phyloP scores from a whole-genome alignment of 2,113 vertebrate genomes.

The Benitochromis conjunctus region DNA sequence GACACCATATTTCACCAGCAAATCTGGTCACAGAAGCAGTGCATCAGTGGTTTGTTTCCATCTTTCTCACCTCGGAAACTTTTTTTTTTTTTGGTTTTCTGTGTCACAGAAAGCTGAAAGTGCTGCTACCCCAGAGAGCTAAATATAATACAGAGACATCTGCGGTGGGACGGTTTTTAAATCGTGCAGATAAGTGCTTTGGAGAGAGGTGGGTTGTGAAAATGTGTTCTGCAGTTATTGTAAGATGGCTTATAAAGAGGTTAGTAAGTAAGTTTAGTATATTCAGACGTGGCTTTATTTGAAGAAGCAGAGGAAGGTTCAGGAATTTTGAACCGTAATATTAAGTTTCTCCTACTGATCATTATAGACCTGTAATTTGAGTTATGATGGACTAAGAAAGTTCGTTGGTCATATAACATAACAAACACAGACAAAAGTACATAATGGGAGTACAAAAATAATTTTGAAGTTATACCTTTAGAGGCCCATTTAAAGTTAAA shows the following conservation, averaged over 20 bases:
- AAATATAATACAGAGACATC: conserved; percentile 49
- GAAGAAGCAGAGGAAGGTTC: not conserved
- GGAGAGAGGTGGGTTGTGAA: conserved; percentile 13
- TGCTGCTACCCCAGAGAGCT: conserved; percentile 30
- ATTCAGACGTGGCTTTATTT: conserved; percentile 7
- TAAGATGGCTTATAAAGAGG: not conserved
- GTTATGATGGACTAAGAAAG: conserved; percentile 1
- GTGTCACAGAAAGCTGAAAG: conserved; percentile 15
- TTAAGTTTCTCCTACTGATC: conserved; percentile 14
- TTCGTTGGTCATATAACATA: not conserved
- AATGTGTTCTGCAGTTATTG: conserved; percentile 4
- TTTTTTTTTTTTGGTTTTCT: conserved; percentile 5
- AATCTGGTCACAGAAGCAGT: not conserved
- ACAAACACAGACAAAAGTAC: conserved; percentile 17
- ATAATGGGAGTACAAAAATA: not conserved
- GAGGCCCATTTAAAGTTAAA: not conserved
- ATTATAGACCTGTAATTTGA: conserved; percentile 37
- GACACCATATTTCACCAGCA: not conserved
- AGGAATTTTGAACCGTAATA: conserved; percentile 17
- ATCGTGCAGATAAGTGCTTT: conserved; percentile 40
- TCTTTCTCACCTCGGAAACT: conserved; percentile 24
- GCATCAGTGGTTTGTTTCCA: conserved; percentile 14
- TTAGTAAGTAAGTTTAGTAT: not conserved
- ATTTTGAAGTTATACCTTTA: conserved; percentile 1
- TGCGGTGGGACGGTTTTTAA: conserved; percentile 33